Percentiles rank a stretch among this genome's conserved stretches.
Conservation (phyloP, 64 coral and sea anemone species). For the Pocillopora verrucosa region DNA sequence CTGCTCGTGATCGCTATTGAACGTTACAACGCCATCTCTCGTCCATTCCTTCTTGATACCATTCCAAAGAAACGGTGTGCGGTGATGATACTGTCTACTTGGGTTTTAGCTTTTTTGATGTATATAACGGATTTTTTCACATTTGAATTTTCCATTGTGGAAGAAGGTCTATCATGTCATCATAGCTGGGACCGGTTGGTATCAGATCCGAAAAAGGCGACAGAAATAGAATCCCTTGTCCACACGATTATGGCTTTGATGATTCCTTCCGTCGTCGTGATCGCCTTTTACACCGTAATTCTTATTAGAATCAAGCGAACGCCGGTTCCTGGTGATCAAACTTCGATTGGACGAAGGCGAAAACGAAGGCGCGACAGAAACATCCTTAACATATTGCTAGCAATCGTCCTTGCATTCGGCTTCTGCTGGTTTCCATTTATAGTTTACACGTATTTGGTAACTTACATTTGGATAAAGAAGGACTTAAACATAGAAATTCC, state of each 20-base stretch:
- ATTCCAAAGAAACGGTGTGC: background rate
- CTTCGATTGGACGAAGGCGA: background rate
- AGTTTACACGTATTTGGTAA: background rate
- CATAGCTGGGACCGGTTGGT: conserved; percentile 17
- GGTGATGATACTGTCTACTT: background rate
- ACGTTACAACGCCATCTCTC: conserved; percentile 15
- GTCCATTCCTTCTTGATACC: background rate
- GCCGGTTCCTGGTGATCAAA: background rate
- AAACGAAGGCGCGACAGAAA: background rate
- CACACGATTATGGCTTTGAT: background rate
- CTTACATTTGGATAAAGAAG: background rate
- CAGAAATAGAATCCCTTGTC: conserved; percentile 18
- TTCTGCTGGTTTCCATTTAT: conserved; percentile 19
- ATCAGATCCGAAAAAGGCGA: background rate
- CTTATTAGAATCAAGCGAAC: conserved; percentile 7
- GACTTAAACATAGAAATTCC: background rate
- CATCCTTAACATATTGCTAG: background rate
- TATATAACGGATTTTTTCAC: background rate
- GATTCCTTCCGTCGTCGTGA: background rate
- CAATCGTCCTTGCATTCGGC: background rate
- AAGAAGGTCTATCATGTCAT: background rate
- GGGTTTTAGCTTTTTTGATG: background rate
- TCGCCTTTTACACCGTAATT: background rate
- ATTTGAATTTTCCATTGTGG: background rate
- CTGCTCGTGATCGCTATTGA: conserved; percentile 21